Conservation (phyloP, 2,888 invertebrate genomes). For the Sesamia inferens region DNA sequence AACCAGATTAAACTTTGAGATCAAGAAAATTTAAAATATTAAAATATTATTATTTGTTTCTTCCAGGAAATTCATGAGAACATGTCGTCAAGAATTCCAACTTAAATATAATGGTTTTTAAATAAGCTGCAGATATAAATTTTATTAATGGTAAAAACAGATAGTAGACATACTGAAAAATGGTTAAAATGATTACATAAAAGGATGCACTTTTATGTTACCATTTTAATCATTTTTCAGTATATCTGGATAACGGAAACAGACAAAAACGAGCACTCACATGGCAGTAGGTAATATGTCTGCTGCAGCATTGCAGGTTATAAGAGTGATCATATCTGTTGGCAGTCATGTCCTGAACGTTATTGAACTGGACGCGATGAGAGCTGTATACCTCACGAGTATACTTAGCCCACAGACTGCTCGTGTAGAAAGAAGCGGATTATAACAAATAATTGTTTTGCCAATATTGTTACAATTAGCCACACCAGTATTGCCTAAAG, state of each 20-base stretch:
- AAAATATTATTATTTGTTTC: conserved; percentile 10
- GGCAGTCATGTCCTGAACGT: no score
- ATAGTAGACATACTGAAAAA: background rate
- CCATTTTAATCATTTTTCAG: no score
- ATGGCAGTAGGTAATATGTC: no score
- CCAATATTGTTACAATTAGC: background rate
- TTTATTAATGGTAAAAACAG: background rate
- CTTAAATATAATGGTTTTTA: background rate
- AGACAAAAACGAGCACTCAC: no score
- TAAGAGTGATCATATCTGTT: no score
- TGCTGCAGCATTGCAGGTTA: no score
- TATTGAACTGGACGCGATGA: no score
- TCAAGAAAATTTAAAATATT: conserved; percentile 12
- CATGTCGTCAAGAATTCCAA: background rate
- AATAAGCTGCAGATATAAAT: background rate
- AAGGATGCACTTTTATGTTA: no score
- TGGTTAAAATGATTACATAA: background rate
- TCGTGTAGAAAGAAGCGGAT: no score
- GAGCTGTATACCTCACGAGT: no score
- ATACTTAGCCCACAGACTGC: no score
- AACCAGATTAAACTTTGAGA: conserved; percentile 7
- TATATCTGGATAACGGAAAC: no score
- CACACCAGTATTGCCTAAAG: background rate
- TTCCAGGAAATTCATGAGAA: background rate
- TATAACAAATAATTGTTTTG: background rate